Evolutionary conservation across 2,797 vertebrate genomes (phyloP).

Genomic region (Intellagama lesueurii): DNA sequence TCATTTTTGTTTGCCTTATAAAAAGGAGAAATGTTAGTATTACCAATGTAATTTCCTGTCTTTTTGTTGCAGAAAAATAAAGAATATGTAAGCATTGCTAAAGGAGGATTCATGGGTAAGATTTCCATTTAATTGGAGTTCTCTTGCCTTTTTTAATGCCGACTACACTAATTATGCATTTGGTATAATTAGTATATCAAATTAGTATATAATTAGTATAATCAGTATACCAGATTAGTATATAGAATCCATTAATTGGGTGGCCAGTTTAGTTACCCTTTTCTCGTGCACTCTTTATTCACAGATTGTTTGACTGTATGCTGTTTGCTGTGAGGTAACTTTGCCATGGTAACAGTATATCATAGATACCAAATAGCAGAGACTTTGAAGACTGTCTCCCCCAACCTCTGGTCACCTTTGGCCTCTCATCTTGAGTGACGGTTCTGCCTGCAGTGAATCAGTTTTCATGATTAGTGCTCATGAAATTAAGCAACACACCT

Average conservation of each 20-base stretch:
- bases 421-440: no score
- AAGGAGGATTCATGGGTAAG: constrained; percentile 99
- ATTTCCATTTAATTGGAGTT: constrained; percentile 45
- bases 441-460: no score
- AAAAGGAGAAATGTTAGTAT: constrained; percentile 23
- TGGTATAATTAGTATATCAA: no score
- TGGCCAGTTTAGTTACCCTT: not conserved
- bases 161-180: no score
- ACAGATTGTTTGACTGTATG: not conserved
- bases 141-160: constrained; percentile 25
- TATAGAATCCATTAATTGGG: not conserved
- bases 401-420: no score
- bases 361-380: not conserved
- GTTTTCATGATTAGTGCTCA: no score
- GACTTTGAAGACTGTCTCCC: constrained; percentile 15
- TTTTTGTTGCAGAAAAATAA: constrained; percentile 93
- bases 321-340: not conserved
- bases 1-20: not conserved
- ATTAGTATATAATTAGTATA: no score
- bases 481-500: no score
- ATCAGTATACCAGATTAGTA: no score
- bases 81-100: constrained; percentile 98
- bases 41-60: constrained; percentile 41
- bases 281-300: constrained; percentile 1
- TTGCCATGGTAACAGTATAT: not conserved